A percentile compares a stretch with the other conserved stretches of the same genome.
Conservation (phyloP, 2,113 vertebrate genomes). For the Lethenteron reissneri region DNA sequence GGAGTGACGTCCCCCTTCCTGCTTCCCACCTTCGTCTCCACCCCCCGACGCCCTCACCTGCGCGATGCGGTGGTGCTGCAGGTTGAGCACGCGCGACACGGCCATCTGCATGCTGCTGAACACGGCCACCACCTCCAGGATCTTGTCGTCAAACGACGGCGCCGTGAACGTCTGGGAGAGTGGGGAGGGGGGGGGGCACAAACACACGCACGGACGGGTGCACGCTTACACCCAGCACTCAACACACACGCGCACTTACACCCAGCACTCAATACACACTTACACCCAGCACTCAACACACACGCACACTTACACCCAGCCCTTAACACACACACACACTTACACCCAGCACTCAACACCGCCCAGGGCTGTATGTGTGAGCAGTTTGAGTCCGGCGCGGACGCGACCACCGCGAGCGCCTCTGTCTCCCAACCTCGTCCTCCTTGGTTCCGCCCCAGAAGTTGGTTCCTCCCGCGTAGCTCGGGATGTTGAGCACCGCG, state of each 20-base stretch:
- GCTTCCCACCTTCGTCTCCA: no score
- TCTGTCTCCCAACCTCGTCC: constrained; percentile 44
- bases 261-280: no score
- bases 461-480: constrained; percentile 78
- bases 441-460: constrained; percentile 93
- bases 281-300: background rate
- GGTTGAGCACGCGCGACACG: constrained; percentile 73
- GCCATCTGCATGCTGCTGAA: constrained; percentile 99
- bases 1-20: no score
- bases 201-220: background rate
- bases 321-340: no score
- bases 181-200: background rate
- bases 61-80: constrained; percentile 85
- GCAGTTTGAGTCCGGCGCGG: background rate
- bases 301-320: no score
- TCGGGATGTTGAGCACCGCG: constrained; percentile 74
- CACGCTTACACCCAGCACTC: no score
- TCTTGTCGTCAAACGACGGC: constrained; percentile 87
- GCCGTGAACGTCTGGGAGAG: constrained; percentile 57
- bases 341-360: background rate
- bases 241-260: no score
- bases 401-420: no score
- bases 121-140: constrained; percentile 84
- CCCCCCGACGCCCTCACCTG: constrained; percentile 32
- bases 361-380: background rate